Evolutionary conservation across 1,140 invertebrate genomes (phyloP).

Genomic region (Holotrichia oblita): DNA sequence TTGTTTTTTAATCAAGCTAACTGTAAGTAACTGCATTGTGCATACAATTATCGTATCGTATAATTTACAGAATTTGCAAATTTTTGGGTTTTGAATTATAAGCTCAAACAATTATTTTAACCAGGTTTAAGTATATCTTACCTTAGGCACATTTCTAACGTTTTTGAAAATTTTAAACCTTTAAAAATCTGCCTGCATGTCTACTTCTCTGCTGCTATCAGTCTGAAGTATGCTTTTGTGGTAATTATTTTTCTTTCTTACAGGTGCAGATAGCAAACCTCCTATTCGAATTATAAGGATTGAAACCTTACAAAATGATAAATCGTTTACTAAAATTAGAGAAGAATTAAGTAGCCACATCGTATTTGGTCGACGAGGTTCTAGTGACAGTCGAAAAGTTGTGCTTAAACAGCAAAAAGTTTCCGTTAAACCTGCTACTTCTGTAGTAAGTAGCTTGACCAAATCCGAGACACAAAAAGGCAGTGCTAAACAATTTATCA

Average conservation of each 20-base stretch:
- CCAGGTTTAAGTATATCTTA: no score
- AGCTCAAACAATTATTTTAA: no score
- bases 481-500: not conserved
- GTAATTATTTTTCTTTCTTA: conserved; percentile 3
- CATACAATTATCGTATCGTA: no score
- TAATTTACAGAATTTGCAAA: no score
- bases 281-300: conserved; percentile 20
- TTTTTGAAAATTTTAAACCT: not conserved
- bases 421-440: not conserved
- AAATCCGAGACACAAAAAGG: not conserved
- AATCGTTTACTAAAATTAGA: conserved; percentile 22
- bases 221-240: not conserved
- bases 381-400: not conserved
- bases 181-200: not conserved
- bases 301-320: conserved; percentile 27
- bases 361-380: not conserved
- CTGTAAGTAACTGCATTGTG: no score
- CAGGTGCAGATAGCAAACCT: not conserved
- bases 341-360: conserved; percentile 38
- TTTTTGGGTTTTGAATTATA: no score
- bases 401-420: not conserved
- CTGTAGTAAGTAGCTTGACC: not conserved
- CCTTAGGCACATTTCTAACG: no score
- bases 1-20: no score
- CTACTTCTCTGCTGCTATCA: not conserved